These are phyloP conservation scores for Stegostoma tigrinum DNA, from an alignment of 2,113 vertebrate species.

Conservation along the genomic window DNA sequence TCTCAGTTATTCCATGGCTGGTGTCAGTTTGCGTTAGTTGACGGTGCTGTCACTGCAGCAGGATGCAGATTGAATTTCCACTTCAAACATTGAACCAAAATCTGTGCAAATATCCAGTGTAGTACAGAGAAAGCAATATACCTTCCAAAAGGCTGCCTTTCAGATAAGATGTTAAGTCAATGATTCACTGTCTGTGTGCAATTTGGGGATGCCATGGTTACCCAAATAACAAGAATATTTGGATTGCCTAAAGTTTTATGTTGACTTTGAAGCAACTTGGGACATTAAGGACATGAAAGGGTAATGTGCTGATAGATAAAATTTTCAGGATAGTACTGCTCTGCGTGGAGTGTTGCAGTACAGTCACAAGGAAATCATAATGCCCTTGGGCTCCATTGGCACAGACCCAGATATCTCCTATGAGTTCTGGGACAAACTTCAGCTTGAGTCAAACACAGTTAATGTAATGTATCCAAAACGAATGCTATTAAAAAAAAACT, in stretches of 20 bases:
- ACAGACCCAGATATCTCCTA: not conserved
- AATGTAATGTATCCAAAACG: slow-evolving; percentile 10
- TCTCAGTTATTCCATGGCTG: not conserved
- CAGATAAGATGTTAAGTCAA: not conserved
- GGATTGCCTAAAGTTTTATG: not conserved
- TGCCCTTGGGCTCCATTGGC: not conserved
- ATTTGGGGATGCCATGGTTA: not conserved
- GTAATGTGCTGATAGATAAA: not conserved
- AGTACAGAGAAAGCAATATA: not conserved
- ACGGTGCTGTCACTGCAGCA: not conserved
- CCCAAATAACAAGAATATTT: not conserved
- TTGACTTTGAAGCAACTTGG: not conserved
- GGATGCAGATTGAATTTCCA: not conserved
- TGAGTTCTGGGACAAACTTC: not conserved
- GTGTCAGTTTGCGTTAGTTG: not conserved
- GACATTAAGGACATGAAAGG: not conserved
- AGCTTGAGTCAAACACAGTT: not conserved
- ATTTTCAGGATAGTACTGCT: not conserved
- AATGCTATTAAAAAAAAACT: not conserved
- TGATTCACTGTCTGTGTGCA: not conserved
- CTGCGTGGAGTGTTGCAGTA: not conserved
- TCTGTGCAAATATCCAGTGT: not conserved
- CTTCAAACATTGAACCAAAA: not conserved
- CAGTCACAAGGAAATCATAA: not conserved
- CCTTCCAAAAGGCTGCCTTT: not conserved